These are phyloP conservation scores for Nipponia nippon DNA, from an alignment of 2,113 vertebrate genomes.

Conservation along the genomic window DNA sequence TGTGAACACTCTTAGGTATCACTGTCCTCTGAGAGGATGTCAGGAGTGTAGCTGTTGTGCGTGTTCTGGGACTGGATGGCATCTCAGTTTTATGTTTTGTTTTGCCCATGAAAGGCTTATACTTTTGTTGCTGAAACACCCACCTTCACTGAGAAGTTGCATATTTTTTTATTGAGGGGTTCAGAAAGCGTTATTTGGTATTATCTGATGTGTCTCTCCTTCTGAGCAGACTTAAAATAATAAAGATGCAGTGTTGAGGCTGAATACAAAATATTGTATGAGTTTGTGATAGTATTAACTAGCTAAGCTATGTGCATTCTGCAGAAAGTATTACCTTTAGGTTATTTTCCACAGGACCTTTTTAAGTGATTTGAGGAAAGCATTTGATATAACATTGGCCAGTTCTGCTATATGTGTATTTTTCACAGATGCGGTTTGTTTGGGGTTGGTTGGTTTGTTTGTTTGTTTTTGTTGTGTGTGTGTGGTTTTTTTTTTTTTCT, in stretches of 20 bases:
- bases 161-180: background rate
- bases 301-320: background rate
- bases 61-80: background rate
- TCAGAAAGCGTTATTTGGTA: background rate
- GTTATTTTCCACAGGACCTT: background rate
- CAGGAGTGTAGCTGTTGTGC: background rate
- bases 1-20: background rate
- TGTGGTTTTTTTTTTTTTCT: background rate
- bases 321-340: background rate
- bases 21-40: background rate
- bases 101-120: background rate
- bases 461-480: too few relatives aligned
- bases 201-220: background rate
- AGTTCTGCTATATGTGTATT: fast-evolving
- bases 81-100: background rate
- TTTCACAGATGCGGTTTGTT: fast-evolving
- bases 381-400: background rate
- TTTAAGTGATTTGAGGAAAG: background rate
- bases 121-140: background rate
- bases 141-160: background rate
- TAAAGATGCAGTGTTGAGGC: background rate
- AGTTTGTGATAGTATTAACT: background rate
- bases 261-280: background rate
- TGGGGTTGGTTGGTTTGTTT: too few relatives aligned
- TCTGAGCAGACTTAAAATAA: background rate